These are phyloP conservation scores for Geophilus truncorum DNA, from an alignment of 2,888 invertebrate genomes.

Conservation along the genomic window DNA sequence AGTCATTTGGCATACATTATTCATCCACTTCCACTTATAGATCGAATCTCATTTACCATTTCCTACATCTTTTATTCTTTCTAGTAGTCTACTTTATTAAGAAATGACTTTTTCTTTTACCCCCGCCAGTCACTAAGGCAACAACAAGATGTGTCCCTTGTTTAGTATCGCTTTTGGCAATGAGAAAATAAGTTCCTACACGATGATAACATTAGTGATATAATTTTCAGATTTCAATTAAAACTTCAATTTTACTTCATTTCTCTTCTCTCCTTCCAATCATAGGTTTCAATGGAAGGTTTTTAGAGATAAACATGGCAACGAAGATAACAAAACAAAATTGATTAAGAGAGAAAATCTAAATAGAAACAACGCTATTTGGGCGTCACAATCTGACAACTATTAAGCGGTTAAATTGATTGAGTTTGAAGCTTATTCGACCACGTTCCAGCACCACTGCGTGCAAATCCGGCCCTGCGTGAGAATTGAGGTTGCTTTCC, in stretches of 20 bases:
- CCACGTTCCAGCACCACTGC: background rate
- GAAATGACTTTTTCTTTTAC: background rate
- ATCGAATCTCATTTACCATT: background rate
- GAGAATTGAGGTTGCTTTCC: background rate
- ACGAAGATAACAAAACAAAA: background rate
- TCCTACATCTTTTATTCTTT: background rate
- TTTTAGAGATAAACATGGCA: background rate
- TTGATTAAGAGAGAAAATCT: background rate
- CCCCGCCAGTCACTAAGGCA: background rate
- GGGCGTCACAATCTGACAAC: background rate
- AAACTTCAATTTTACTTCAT: background rate
- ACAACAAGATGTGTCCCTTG: background rate
- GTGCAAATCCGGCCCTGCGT: background rate
- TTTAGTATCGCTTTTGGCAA: background rate
- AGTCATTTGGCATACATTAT: too few species aligned
- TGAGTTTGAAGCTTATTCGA: background rate
- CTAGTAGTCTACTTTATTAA: background rate
- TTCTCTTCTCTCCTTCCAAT: background rate
- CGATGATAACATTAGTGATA: too few species aligned
- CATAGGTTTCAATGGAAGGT: background rate
- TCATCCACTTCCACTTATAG: background rate
- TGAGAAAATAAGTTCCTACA: too few species aligned
- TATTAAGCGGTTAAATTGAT: constrained; percentile 1
- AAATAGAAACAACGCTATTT: background rate
- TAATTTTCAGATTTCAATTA: background rate